Conservation (phyloP, 2,113 vertebrate genomes). For the Leucosticte australis region DNA sequence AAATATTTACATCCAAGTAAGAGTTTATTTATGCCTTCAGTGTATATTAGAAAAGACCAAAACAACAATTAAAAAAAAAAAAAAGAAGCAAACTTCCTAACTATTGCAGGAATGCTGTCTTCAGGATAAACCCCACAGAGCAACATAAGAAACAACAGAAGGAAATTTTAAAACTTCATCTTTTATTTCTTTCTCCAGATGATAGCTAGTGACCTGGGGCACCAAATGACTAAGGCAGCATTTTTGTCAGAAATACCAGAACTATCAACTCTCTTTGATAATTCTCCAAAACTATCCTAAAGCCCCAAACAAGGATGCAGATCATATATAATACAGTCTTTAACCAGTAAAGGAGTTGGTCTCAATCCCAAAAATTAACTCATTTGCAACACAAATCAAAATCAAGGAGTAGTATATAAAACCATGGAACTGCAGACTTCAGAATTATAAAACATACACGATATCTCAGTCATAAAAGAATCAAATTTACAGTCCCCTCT, state of each 20-base stretch:
- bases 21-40: background rate
- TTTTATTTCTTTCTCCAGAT: background rate
- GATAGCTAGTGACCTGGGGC: background rate
- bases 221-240: background rate
- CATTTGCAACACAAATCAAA: background rate
- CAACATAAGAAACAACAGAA: background rate
- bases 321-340: background rate
- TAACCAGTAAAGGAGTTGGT: background rate
- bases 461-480: background rate
- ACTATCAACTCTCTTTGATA: background rate
- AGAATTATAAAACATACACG: background rate
- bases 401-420: background rate
- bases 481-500: background rate
- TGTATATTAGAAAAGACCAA: background rate
- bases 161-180: background rate
- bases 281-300: background rate
- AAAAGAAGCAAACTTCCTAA: background rate
- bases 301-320: background rate
- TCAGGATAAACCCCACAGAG: background rate
- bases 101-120: background rate
- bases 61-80: background rate
- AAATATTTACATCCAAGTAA: background rate
- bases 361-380: background rate
- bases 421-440: background rate
- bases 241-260: background rate